phyloP scores from a whole-genome alignment of 2,113 vertebrate species.

The Clarias magur region DNA sequence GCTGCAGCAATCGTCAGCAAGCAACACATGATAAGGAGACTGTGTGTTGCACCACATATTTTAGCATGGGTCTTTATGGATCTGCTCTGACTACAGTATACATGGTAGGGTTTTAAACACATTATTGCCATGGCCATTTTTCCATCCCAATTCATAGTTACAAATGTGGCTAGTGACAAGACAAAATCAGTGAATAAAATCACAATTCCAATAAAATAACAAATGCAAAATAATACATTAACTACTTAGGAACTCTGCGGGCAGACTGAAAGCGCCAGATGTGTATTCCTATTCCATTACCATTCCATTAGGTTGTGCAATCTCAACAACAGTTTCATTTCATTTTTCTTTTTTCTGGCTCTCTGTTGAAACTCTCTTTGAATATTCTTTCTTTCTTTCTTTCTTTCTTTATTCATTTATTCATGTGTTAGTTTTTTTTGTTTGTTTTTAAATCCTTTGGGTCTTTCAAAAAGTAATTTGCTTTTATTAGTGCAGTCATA shows the following conservation, averaged over 20 bases:
- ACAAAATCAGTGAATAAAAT: neutral
- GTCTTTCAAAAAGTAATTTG: conserved; percentile 42
- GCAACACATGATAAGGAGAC: neutral
- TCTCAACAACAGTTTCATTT: conserved; percentile 23
- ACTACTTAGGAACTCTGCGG: neutral
- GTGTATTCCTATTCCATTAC: conserved; percentile 7
- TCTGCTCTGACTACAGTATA: neutral
- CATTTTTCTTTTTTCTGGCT: neutral
- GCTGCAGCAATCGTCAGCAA: neutral
- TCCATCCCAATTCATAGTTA: neutral
- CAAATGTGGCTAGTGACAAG: neutral
- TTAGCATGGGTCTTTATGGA: neutral
- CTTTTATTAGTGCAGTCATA: conserved; percentile 51
- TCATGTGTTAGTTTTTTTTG: conserved; percentile 10
- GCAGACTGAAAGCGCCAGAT: conserved; percentile 8
- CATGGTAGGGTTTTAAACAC: neutral
- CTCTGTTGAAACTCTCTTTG: conserved; percentile 18
- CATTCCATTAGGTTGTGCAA: conserved; percentile 11
- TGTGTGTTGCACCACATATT: neutral
- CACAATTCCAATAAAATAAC: neutral
- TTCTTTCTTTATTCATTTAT: no score
- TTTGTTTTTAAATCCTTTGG: neutral
- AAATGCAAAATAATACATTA: neutral
- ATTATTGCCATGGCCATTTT: neutral
- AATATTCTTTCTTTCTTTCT: conserved; percentile 39